These are phyloP conservation scores for Micrasema longulum DNA, from an alignment of 1,140 invertebrate species.

Conservation along the genomic window DNA sequence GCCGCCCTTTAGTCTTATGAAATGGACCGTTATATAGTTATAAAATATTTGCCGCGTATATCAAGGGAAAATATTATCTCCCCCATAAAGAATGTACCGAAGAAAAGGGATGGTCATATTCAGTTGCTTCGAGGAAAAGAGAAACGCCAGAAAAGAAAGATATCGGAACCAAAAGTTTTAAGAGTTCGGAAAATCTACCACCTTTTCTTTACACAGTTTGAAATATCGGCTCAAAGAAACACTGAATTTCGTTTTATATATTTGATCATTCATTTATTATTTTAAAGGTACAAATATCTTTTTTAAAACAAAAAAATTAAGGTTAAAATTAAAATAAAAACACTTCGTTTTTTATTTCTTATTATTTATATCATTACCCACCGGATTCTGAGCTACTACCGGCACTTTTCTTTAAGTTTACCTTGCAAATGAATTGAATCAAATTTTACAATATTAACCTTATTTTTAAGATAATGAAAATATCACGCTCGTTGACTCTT, in stretches of 20 bases:
- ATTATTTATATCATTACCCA: too few relatives aligned
- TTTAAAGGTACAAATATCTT: too few relatives aligned
- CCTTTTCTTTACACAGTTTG: slow-evolving; percentile 35
- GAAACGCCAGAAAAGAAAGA: slow-evolving; percentile 26
- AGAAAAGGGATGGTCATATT: slow-evolving; percentile 3
- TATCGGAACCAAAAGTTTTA: slow-evolving; percentile 53
- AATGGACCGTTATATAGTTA: slow-evolving; percentile 45
- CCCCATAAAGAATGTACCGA: slow-evolving; percentile 45
- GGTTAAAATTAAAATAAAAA: too few relatives aligned
- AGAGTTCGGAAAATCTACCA: slow-evolving; percentile 45
- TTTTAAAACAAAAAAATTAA: too few relatives aligned
- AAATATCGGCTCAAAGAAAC: slow-evolving; percentile 13
- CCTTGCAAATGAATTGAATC: too few relatives aligned
- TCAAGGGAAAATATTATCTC: slow-evolving; percentile 52
- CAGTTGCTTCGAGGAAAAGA: background rate
- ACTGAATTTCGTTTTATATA: background rate
- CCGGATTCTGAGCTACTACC: too few relatives aligned
- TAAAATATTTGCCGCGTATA: slow-evolving; percentile 52
- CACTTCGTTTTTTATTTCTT: too few relatives aligned
- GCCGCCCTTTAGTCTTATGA: slow-evolving; percentile 32
- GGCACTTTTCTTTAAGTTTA: too few relatives aligned
- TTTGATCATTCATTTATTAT: too few relatives aligned
- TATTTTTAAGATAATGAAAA: too few relatives aligned
- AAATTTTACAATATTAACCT: too few relatives aligned
- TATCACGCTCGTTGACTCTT: too few relatives aligned